Evolutionary conservation across 2,113 vertebrate species (phyloP), one percentile per base, ranked within the genome.

Genomic region (Eurystomus gularis): DNA sequence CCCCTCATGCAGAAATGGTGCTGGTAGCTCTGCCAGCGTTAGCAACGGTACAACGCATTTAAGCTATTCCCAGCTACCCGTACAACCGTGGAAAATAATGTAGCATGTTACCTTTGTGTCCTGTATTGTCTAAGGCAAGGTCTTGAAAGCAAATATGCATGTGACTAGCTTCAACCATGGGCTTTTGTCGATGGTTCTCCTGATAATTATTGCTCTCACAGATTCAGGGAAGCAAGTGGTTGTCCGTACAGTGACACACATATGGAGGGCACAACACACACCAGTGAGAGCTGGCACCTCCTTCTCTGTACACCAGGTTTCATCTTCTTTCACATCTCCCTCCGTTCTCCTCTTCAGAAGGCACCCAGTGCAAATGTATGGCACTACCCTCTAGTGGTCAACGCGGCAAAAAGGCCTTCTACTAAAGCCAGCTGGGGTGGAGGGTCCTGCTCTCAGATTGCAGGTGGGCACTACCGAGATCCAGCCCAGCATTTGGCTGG

Each of bases 321-420:
- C 65, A 11, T 3, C 33, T 17, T 25, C 5, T 33, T 3, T 40
- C 10, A 1, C 11, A 1, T 26, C 11, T 92, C 40, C 17, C 51
- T 23, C 78, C 75, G 3, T 10, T 9, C n/a, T 16, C n/a, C 44
- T 37, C 2, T 2, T 25, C 16, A 1, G 6, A 25, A n/a, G 62
- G 64, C 66, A 17, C n/a, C 21, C 20, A 72, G 94, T 70, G 94
- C 92, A 96, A 88, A 84, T 93, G 65, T 48, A 15, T 71, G 7
- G 35, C 23, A 88, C 79, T 76, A 70, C 88, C 82, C 94, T 95
- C 90, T 96, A 65, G 89, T 79, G 94, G 95, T 78, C 89, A 71
- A 14, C 7, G 10, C 9, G 24, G 33, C 71, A 39, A 80, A 5
- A 83, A 61, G 40, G 44, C 40, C 61, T n/a, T 18, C 44, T 2